A percentile compares a stretch with the other conserved stretches of the same genome.
These are phyloP conservation scores for Cyanoramphus novaezelandiae DNA, from an alignment of 2,113 vertebrate species.

Conservation along the genomic window DNA sequence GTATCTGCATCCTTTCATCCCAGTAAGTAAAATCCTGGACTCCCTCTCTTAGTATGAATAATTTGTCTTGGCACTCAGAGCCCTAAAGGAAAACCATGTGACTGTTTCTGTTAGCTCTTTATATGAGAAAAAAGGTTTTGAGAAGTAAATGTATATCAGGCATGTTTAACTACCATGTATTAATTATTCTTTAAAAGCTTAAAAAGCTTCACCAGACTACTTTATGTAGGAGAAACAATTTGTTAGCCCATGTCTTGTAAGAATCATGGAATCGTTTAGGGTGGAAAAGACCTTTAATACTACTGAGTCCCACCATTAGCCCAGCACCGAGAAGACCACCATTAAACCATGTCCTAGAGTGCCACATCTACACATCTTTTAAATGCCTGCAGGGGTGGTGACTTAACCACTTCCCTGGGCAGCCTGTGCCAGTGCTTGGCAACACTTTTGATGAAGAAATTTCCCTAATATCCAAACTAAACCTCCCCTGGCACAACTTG, in stretches of 20 bases:
- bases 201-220: neutral
- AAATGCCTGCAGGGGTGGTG: neutral
- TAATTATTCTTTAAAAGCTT: neutral
- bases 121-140: neutral
- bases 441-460: neutral
- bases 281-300: neutral
- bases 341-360: neutral
- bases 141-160: neutral
- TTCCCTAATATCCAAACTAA: neutral
- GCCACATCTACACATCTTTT: neutral
- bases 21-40: conserved; percentile 3
- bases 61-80: conserved; percentile 29
- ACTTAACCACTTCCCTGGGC: too few relatives aligned
- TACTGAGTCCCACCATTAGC: neutral
- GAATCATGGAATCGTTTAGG: neutral
- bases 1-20: neutral
- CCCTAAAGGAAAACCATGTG: neutral
- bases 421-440: neutral
- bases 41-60: neutral
- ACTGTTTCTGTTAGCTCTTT: neutral
- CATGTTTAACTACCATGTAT: neutral
- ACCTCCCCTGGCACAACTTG: neutral
- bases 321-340: too few relatives aligned
- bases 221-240: neutral
- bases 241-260: neutral